Conservation (phyloP, 2,113 vertebrate species). For the Xenus cinereus region DNA sequence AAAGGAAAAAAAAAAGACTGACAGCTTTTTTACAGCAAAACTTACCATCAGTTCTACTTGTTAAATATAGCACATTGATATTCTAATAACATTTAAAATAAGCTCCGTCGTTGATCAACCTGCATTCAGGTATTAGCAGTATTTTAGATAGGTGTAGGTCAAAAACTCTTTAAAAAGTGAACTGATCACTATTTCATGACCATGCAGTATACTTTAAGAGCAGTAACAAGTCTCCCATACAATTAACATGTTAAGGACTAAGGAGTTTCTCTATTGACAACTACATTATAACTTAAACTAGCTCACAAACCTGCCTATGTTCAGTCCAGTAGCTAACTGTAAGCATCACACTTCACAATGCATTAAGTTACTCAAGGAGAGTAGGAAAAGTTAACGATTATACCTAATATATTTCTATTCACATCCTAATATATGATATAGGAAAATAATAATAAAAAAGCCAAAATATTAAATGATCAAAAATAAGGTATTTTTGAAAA, state of each 20-base stretch:
- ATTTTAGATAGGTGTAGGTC: background rate
- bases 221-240: background rate
- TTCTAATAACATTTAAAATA: background rate
- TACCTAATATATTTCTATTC: background rate
- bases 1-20: background rate
- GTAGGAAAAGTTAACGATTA: background rate
- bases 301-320: background rate
- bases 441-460: slow-evolving; percentile 51
- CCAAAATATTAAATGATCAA: slow-evolving; percentile 63
- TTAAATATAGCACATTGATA: background rate
- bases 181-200: background rate
- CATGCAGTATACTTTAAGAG: background rate
- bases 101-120: background rate
- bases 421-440: background rate
- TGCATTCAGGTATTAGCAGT: background rate
- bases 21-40: background rate
- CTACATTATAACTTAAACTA: background rate
- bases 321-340: background rate
- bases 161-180: background rate
- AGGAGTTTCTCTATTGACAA: background rate
- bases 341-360: background rate
- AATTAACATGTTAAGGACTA: background rate
- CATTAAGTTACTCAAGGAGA: background rate
- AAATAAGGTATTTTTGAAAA: slow-evolving; percentile 72
- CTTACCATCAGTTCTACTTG: background rate